phyloP scores from a whole-genome alignment of 2,113 vertebrate genomes.

The Phyllopteryx taeniolatus region DNA sequence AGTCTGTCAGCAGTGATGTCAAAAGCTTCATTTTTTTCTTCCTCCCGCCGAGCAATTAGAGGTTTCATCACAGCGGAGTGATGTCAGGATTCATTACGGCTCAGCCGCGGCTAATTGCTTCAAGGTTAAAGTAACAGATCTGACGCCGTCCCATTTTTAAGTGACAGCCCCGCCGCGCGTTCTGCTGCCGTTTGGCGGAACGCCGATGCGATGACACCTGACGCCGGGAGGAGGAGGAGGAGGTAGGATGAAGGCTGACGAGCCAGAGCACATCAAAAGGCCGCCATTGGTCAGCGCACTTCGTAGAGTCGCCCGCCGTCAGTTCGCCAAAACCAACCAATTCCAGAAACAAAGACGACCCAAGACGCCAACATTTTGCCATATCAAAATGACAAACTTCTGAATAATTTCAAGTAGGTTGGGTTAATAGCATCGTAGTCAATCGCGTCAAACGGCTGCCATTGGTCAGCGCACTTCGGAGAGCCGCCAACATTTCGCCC shows the following conservation, averaged over 20 bases:
- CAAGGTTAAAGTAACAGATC: constrained; percentile 82
- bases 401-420: background rate
- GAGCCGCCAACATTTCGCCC: too few relatives aligned
- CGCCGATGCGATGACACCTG: constrained; percentile 60
- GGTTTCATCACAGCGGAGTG: constrained; percentile 77
- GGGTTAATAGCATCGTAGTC: background rate
- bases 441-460: background rate
- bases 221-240: constrained; percentile 20
- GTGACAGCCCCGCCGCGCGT: constrained; percentile 76
- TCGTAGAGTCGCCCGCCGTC: background rate
- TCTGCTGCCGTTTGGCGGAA: constrained; percentile 64
- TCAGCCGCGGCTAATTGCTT: constrained; percentile 82
- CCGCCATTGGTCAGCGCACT: constrained; percentile 29
- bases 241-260: constrained; percentile 34
- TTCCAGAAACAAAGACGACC: background rate
- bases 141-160: constrained; percentile 79
- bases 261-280: constrained; percentile 55
- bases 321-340: background rate
- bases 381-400: background rate
- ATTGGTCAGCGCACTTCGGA: background rate
- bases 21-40: constrained; percentile 78
- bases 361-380: background rate
- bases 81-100: constrained; percentile 79
- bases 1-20: constrained; percentile 78
- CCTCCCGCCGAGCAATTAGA: constrained; percentile 74